Percentiles rank a stretch among this genome's conserved stretches.
Evolutionary conservation across 2,888 invertebrate genomes (phyloP).

Genomic region (Polydrusus pterygomalis): DNA sequence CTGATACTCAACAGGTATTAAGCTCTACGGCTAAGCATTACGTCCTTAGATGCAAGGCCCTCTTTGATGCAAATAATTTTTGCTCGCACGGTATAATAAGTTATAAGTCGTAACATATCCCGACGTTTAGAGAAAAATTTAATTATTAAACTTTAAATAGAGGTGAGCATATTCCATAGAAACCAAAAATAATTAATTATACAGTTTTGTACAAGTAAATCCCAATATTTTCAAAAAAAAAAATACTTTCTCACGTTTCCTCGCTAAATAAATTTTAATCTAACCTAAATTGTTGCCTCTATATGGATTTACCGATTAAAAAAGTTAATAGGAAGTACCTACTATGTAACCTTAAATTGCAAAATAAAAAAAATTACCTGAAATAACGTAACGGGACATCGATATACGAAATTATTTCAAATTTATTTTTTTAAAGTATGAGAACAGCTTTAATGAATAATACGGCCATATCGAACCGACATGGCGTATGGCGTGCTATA

Average conservation of each 20-base stretch:
- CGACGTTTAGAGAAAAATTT: too few relatives aligned
- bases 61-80: too few relatives aligned
- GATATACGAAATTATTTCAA: slow-evolving; percentile 45
- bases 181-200: slow-evolving; percentile 1
- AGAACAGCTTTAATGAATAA: slow-evolving; percentile 50
- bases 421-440: slow-evolving; percentile 42
- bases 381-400: slow-evolving; percentile 46
- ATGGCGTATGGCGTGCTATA: slow-evolving; percentile 52
- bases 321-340: slow-evolving; percentile 18
- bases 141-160: too few relatives aligned
- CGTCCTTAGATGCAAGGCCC: too few relatives aligned
- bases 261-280: slow-evolving; percentile 13
- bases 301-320: slow-evolving; percentile 13
- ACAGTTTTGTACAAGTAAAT: neutral
- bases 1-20: too few relatives aligned
- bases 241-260: slow-evolving; percentile 1
- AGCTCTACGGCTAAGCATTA: too few relatives aligned
- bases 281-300: slow-evolving; percentile 12
- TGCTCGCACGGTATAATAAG: too few relatives aligned
- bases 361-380: slow-evolving; percentile 23
- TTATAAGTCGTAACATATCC: too few relatives aligned
- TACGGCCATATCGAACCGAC: slow-evolving; percentile 31
- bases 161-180: too few relatives aligned
- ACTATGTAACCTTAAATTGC: slow-evolving; percentile 29
- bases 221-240: neutral